Base-by-base conservation (phyloP, 2,888 invertebrate genomes). In the Antheraea assamensis region DNA sequence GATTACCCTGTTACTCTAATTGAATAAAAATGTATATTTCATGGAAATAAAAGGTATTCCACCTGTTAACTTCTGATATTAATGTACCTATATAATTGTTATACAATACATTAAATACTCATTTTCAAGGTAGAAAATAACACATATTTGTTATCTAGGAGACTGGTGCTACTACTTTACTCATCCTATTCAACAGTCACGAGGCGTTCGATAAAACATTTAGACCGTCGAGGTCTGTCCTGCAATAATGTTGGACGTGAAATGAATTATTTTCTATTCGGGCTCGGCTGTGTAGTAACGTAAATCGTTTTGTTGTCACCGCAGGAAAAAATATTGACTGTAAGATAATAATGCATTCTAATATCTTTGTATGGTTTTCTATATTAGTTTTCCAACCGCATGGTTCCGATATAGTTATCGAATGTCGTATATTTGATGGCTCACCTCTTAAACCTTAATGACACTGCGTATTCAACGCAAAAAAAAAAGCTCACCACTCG, bases 401-500 rank as follows among this genome's bases (percentile, higher is more conserved):
- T 81, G 83, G n/a, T 42, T 70, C 71, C 73, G 72, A 30, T 80
- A 73, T 24, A 73, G 55, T 71, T 73, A 80, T 78, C 75, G 75
- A 74, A 74, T 74, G n/a, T 70, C 74, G 73, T 76, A 76, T 75
- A 74, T 74, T 78, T 76, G 76, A 81, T 79, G 79, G 75, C 74
- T 79, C 74, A 75, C 74, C 78, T 79, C 78, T 78, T 75, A 72
- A 79, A 74, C 75, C 74, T 75, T 77, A 78, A 80, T 86, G 83
- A 78, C 55, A 75, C 73, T 71, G 64, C 79, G 77, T 80, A 78
- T 80, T 77, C 72, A 80, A 82, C 78, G 76, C 74, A 75, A 78
- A 83, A 81, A 86, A 82, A 84, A 84, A 87, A 87, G 86, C 84
- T 79, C 76, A 74, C 80, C 77, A 80, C 76, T 80, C 77, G 82